Percentiles rank a stretch among this genome's conserved stretches.
Conservation (phyloP, 2,113 vertebrate species). For the Microtus ochrogaster region DNA sequence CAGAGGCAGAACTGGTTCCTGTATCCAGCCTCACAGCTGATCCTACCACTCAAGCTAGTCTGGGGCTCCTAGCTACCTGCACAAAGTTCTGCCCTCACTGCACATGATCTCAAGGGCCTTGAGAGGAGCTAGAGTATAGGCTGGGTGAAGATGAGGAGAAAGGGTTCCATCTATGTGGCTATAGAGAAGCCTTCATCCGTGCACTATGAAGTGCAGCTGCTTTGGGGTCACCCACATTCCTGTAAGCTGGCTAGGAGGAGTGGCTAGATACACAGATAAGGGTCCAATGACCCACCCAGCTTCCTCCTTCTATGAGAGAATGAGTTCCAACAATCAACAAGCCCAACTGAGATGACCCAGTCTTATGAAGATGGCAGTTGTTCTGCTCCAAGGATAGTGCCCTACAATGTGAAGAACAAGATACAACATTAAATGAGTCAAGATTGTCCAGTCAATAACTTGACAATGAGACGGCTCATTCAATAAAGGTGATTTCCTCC, state of each 20-base stretch:
- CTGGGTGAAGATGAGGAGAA: not conserved
- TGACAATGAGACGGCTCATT: not conserved
- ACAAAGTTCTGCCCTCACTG: too few relatives aligned
- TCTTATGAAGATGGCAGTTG: not conserved
- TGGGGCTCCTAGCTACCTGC: too few relatives aligned
- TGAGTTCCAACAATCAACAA: too few relatives aligned
- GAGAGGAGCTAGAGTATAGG: not conserved
- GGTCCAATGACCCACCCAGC: not conserved
- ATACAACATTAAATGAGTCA: not conserved
- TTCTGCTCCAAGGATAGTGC: not conserved
- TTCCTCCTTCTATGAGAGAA: not conserved
- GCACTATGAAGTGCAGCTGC: not conserved
- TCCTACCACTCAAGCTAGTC: not conserved
- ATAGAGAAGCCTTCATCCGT: not conserved
- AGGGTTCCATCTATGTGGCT: not conserved
- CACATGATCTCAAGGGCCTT: not conserved
- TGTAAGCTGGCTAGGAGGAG: not conserved
- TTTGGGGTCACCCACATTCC: not conserved
- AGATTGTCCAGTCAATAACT: not conserved
- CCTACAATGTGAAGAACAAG: not conserved
- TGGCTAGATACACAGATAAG: not conserved
- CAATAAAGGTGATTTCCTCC: not conserved
- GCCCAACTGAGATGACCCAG: not conserved
- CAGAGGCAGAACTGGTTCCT: not conserved
- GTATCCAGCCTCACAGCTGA: not conserved